These are phyloP conservation scores for Eidolon helvum DNA, from an alignment of 2,113 vertebrate genomes.

Conservation along the genomic window DNA sequence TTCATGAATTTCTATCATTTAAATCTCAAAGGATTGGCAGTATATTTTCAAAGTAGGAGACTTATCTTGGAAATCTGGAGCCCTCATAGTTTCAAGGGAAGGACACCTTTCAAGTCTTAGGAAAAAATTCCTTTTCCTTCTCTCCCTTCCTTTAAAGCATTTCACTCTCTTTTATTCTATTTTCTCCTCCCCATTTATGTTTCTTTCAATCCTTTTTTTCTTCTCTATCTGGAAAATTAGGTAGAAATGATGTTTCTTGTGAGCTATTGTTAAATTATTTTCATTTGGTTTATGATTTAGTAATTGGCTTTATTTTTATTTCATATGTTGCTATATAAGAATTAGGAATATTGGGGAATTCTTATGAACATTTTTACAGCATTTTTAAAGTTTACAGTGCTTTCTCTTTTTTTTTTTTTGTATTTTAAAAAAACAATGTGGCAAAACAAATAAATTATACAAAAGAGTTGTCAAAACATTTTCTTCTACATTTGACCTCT, in stretches of 20 bases:
- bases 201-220: neutral
- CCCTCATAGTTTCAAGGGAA: neutral
- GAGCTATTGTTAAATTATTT: neutral
- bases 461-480: neutral
- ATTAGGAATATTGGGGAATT: neutral
- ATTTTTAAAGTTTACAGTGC: neutral
- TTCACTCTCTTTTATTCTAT: neutral
- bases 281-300: constrained; percentile 16
- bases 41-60: neutral
- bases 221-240: neutral
- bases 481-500: neutral
- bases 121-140: neutral
- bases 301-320: constrained; percentile 28
- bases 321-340: neutral
- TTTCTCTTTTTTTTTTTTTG: neutral
- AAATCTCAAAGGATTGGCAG: neutral
- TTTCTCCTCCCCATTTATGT: neutral
- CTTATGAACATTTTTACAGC: neutral
- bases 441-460: constrained; percentile 39
- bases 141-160: neutral
- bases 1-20: constrained; percentile 11
- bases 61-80: neutral
- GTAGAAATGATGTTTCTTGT: neutral
- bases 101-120: neutral
- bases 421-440: neutral